Base-by-base conservation (phyloP, 2,113 vertebrate species). In the Peucedramus taeniatus region DNA sequence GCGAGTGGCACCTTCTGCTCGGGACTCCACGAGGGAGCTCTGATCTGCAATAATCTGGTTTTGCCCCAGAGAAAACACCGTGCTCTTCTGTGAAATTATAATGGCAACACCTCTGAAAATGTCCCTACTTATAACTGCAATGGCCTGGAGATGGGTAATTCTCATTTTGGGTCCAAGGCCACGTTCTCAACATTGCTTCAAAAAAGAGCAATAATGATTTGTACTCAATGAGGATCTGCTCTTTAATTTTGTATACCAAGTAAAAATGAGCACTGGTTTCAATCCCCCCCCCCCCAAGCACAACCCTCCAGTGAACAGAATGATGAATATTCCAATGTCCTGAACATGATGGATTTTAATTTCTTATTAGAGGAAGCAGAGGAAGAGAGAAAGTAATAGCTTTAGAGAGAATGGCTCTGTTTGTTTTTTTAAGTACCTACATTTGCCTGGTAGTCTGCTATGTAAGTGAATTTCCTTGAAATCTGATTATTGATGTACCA, bases 311-410 rank as follows among this genome's bases (percentile, higher is more conserved):
- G 59, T 88, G 66, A 94, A 70, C 66, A 94, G 35, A 70, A 80
- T 92, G 71, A 95, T 93, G 68, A 95, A 78, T 96, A 95, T 90
- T 95, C 51, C 78, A 68, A 64, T 75, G 92, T 90, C 82, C 64
- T 77, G 64, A 88, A 70, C 51, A 78, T 92, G 90, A 96, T 83
- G 63, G 89, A 95, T 96, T 95, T 95, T 91, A 94, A 94, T 94
- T 96, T 96, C 91, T 88, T 95, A 85, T 93, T 96, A 86, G 70
- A 88, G 59, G 79, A 96, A 94, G 71, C 79, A 77, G 85, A 93
- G 60, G 91, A 93, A 96, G 54, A 93, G 66, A 54, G 45, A 91
- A 87, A 92, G 81, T 65, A 94, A 91, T 83, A 86, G 51, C 74
- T 91, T 90, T 63, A 61, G 82, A 92, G 75, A 88, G 66, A 78